Base-by-base conservation (phyloP, 1,140 invertebrate genomes). In the Sipha flava region DNA sequence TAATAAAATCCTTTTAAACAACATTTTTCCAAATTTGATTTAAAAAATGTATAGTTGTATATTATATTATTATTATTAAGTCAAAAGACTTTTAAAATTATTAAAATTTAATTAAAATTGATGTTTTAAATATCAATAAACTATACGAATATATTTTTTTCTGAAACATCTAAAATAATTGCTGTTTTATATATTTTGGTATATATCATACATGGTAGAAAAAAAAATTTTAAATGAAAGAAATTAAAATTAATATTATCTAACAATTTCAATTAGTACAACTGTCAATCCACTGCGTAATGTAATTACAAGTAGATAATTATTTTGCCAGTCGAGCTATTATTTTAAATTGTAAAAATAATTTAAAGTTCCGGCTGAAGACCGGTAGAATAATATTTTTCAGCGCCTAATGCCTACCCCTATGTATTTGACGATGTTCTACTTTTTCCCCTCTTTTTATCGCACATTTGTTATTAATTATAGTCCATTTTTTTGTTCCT, bases 391-490 rank as follows among this genome's bases (percentile, higher is more conserved):
- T 29, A 70, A 47, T n/a, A 49, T 73, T 73, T 54, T 54, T 23
- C 18, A 34, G 31, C n/a, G 49, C 47, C n/a, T 37, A 21, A 29
- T 16, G 68, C n/a, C 23, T 29, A 31, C 2, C 16, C 16, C 6
- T 31, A 68, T 21, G 23, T 45, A 29, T 68, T 45, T 72, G 26
- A 47, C 40, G 14, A 21, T 29, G 26, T 70, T 18, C 26, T 70
- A 47, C 14, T 45, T 26, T 70, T 29, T 2, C 6, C 37, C n/a
- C 1, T 45, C 3, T 29, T 47, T 72, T 72, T 72, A 72, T 72
- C 68, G 21, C 45, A n/a, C 23, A 31, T n/a, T 37, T n/a, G 26
- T 73, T 72, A 72, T 49, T 47, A 72, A 49, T 72, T 72, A 72
- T 47, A 40, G 43, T 31, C 43, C 68, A 49, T 70, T 29, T 73